Base-by-base conservation (phyloP, 2,797 vertebrate genomes). In the Melanotaenia nigrans region DNA sequence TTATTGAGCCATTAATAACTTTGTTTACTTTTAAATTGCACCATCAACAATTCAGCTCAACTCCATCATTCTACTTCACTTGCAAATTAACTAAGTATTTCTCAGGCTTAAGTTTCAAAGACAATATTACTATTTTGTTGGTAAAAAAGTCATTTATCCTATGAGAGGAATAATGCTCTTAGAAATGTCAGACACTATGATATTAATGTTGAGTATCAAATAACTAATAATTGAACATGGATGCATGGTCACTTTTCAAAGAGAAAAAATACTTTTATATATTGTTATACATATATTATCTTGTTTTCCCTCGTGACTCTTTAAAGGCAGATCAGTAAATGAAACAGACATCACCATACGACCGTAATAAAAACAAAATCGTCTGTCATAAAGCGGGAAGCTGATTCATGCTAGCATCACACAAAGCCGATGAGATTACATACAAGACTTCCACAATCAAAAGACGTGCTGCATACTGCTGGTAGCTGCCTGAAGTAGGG, bases 1-100 rank as follows among this genome's bases (percentile, higher is more conserved):
- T 56, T 72, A 67, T 57, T 1, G 12, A 81, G 64, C 75, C 59
- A 59, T 73, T 47, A 62, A 55, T 54, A 79, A 76, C 25, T 65
- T 68, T 59, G 2, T 32, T 30, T 33, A 68, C 61, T 71, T 67
- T 64, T 54, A 71, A 73, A 77, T 11, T 68, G 76, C 59, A 60
- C 28, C 5, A 12, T 74, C 56, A 69, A 9, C 57, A 61, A 57
- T 4, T 70, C 33, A 40, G 8, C 47, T 51, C 49, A 65, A 16
- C 42, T 49, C 25, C 36, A 71, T 82, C 72, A 68, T 61, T 67
- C 24, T 11, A 45, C 61, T 81, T 66, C 35, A 60, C 45, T 38
- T 33, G 13, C 28, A 62, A n/a, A 67, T 56, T 5, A 62, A 36
- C 54, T 3, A 32, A 13, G 40, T 28, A 22, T 74, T 62, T 62